Evolutionary conservation across 2,888 invertebrate genomes (phyloP).

Genomic region (Scaptomyza polygonia): DNA sequence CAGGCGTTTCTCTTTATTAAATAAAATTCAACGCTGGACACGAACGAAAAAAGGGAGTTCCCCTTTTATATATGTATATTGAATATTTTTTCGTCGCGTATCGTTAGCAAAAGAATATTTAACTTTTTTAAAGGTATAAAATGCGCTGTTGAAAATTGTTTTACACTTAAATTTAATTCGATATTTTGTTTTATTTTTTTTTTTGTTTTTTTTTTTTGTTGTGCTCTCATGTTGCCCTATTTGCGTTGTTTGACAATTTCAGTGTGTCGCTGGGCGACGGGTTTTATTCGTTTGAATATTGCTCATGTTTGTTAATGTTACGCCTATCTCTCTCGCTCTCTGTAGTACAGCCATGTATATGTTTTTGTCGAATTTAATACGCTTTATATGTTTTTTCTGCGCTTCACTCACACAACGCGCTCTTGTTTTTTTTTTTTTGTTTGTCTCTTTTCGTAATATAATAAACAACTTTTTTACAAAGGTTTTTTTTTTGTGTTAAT

Average conservation of each 20-base stretch:
- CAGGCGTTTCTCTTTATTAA: not conserved
- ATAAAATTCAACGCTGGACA: conserved; percentile 25
- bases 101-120: conserved; percentile 42
- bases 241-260: conserved; percentile 35
- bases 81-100: not conserved
- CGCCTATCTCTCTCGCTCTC: conserved; percentile 2
- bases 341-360: conserved; percentile 28
- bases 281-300: conserved; percentile 41
- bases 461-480: conserved; percentile 23
- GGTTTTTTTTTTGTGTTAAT: conserved; percentile 18
- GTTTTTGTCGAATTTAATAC: conserved; percentile 41
- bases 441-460: conserved; percentile 27
- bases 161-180: conserved; percentile 61
- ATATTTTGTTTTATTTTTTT: no score
- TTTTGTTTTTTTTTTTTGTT: conserved; percentile 7
- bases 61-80: not conserved
- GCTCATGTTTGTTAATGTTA: conserved; percentile 42
- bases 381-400: conserved; percentile 42
- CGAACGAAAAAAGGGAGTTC: conserved; percentile 1
- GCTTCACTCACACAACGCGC: conserved; percentile 9
- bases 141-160: conserved; percentile 39
- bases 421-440: conserved; percentile 19
- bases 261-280: conserved; percentile 5
- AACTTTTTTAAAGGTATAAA: conserved; percentile 30
- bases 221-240: conserved; percentile 3